phyloP scores from a whole-genome alignment of 2,888 invertebrate species.

The Allygus modestus region DNA sequence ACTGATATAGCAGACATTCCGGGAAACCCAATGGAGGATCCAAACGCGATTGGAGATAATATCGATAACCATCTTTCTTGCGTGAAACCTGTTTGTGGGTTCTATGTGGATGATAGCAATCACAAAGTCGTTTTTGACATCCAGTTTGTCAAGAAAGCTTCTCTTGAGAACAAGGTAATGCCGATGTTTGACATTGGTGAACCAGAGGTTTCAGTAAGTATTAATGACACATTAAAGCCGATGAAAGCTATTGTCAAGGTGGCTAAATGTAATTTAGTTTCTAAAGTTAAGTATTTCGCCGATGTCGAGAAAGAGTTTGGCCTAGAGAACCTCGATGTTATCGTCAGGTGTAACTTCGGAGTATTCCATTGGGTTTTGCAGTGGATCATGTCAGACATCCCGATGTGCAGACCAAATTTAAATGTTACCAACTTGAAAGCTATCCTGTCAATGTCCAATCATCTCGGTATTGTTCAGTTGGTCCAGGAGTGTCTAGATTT shows the following conservation, averaged over 20 bases:
- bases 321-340: conserved; percentile 11
- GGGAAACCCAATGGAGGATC: neutral
- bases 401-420: conserved; percentile 44
- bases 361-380: conserved; percentile 50
- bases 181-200: conserved; percentile 5
- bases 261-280: conserved; percentile 12
- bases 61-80: neutral
- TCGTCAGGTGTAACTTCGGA: conserved; percentile 35
- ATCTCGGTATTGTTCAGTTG: conserved; percentile 28
- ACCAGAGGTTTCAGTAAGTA: conserved; percentile 7
- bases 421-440: conserved; percentile 17
- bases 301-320: conserved; percentile 44
- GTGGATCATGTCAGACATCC: conserved; percentile 45
- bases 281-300: conserved; percentile 13
- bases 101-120: conserved; percentile 19
- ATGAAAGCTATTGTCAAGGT: neutral
- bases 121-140: conserved; percentile 41
- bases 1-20: neutral
- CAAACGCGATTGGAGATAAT: neutral
- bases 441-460: conserved; percentile 21
- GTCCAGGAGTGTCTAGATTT: conserved; percentile 52
- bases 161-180: neutral
- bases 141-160: neutral
- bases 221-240: conserved; percentile 4
- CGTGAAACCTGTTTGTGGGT: conserved; percentile 8